A percentile compares a stretch with the other conserved stretches of the same genome.
Conservation (phyloP, 2,888 invertebrate genomes). For the Timandra comae region DNA sequence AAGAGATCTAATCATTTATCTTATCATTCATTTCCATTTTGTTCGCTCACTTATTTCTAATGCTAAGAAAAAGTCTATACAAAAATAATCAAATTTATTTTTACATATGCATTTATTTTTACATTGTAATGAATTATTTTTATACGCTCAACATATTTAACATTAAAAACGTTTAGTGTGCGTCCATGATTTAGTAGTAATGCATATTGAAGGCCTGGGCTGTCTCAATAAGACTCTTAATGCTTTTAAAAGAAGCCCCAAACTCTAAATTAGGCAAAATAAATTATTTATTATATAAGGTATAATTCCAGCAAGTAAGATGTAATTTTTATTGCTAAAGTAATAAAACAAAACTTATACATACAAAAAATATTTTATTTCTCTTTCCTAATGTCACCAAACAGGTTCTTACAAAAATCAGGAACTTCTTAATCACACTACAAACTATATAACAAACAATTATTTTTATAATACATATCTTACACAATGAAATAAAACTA, state of each 20-base stretch:
- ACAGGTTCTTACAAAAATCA: no score
- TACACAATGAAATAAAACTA: background rate
- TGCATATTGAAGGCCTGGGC: constrained; percentile 39
- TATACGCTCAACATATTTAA: constrained; percentile 60
- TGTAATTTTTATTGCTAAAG: constrained; percentile 65
- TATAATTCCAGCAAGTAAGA: constrained; percentile 52
- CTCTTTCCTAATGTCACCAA: constrained; percentile 1
- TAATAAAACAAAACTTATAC: constrained; percentile 41
- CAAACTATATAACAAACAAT: constrained; percentile 4
- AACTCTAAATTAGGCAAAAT: constrained; percentile 56
- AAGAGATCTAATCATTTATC: constrained; percentile 16
- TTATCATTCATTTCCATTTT: constrained; percentile 22
- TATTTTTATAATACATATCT: constrained; percentile 4
- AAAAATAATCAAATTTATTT: constrained; percentile 56
- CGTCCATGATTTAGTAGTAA: constrained; percentile 55
- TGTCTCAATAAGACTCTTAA: constrained; percentile 15
- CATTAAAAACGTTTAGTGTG: constrained; percentile 46
- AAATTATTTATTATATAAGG: constrained; percentile 65
- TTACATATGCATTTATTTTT: constrained; percentile 72
- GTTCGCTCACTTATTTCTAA: constrained; percentile 49
- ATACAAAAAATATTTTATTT: constrained; percentile 29
- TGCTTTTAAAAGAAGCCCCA: constrained; percentile 41
- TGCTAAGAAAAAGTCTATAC: constrained; percentile 48
- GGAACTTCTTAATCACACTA: no score
- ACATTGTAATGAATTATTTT: constrained; percentile 68